Percentiles rank a stretch among this genome's conserved stretches.
These are phyloP conservation scores for Cryptotermes secundus DNA, from an alignment of 1,140 invertebrate species.

Conservation along the genomic window DNA sequence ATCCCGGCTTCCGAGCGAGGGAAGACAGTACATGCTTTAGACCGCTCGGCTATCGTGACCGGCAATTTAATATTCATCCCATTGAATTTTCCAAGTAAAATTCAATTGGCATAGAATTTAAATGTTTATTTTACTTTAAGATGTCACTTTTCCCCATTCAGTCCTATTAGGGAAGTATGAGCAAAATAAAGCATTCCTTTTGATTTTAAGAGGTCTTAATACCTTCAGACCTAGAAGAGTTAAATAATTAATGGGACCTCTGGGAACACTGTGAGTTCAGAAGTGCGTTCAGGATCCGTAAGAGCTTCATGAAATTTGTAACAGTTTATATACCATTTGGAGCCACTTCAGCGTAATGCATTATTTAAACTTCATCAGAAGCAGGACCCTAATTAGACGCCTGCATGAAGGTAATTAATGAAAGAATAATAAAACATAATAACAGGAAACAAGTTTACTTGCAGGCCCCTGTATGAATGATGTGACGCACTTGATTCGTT, in stretches of 20 bases:
- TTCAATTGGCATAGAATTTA: no score
- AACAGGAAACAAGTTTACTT: no score
- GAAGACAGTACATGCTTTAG: no score
- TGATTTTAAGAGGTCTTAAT: not conserved
- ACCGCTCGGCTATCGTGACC: no score
- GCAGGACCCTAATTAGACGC: not conserved
- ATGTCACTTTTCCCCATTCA: no score
- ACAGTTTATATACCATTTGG: not conserved
- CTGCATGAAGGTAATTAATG: not conserved
- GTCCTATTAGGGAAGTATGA: no score
- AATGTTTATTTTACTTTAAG: no score
- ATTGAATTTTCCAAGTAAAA: no score
- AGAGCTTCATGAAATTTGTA: not conserved
- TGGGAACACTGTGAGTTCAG: not conserved
- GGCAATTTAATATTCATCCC: no score
- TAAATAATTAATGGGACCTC: not conserved
- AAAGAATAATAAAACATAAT: not conserved
- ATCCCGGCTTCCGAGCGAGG: no score
- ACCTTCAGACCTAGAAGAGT: not conserved
- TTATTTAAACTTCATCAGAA: not conserved
- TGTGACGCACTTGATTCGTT: no score
- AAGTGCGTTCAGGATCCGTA: not conserved
- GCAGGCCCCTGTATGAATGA: no score
- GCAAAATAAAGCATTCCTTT: not conserved
- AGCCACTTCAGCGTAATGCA: not conserved